phyloP scores from a whole-genome alignment of 2,797 vertebrate species.

The Lophius americanus region DNA sequence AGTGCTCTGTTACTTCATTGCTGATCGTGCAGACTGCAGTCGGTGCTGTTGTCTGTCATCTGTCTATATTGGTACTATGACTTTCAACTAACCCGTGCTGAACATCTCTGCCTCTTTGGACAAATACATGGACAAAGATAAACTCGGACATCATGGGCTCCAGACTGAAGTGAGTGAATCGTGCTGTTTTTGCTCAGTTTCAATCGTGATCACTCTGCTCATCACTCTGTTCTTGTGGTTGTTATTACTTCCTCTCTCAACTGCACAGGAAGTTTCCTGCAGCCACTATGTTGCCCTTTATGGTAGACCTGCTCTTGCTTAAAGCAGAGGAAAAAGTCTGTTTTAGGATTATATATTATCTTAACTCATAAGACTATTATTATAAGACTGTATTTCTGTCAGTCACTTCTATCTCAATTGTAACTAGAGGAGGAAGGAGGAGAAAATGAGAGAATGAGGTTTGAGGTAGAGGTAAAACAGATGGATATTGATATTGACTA shows the following conservation, averaged over 20 bases:
- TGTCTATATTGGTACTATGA: conserved; percentile 28
- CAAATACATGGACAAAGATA: conserved; percentile 70
- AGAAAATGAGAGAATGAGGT: no score
- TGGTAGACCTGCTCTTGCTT: conserved; percentile 3
- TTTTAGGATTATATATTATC: no score
- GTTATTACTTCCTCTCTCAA: conserved; percentile 71
- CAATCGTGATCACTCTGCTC: conserved; percentile 32
- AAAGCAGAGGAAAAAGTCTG: conserved; percentile 5
- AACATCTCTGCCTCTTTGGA: conserved; percentile 39
- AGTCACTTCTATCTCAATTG: no score
- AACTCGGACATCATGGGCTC: conserved; percentile 77
- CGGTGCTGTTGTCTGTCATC: conserved; percentile 28
- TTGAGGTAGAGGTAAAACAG: no score
- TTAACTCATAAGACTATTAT: no score
- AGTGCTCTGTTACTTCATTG: conserved; percentile 69
- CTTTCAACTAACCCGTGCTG: conserved; percentile 21
- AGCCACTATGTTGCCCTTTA: conserved; percentile 24
- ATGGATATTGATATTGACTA: no score
- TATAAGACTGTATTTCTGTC: not conserved
- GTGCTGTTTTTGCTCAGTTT: conserved; percentile 6
- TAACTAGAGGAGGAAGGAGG: no score
- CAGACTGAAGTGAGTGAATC: conserved; percentile 81
- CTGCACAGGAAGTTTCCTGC: conserved; percentile 72
- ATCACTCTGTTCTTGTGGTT: conserved; percentile 64
- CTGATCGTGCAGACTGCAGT: conserved; percentile 53